Evolutionary conservation across 2,888 invertebrate species (phyloP), one percentile per base, ranked within the genome.

Genomic region (Serripes groenlandicus): DNA sequence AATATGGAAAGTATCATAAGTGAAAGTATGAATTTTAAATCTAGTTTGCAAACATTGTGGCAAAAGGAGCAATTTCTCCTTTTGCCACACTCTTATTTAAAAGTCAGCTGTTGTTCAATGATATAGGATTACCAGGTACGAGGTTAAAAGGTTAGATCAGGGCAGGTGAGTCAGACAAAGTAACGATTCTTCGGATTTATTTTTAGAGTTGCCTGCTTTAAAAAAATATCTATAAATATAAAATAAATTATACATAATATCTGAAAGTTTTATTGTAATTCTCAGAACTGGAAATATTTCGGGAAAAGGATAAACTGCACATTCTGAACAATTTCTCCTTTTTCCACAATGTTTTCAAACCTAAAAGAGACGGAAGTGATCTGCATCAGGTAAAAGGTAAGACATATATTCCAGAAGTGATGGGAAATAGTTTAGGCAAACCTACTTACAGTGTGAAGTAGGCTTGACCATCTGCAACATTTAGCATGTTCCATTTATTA

Each of bases 261-360:
- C 7, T 42, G 42, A 15, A 42, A 11, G 7, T 42, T 42, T 42
- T 15, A 11, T 11, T 42, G 42, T 11, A 42, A 42, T 7, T 18
- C 18, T 42, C 18, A 42, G 42, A 42, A 42, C 15, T 42, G 42
- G 15, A 42, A 56, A 56, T n/a, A 56, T 56, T 56, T 15, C 7
- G 56, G 56, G 56, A 56, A 56, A 56, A 56, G 56, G 56, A 56
- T 9, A 56, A 56, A 56, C 5, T 56, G 56, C 56, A 15, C 11
- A n/a, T 56, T 7, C 9, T n/a, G 11, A 56, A n/a, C 56, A 56
- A 15, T 56, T 56, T 56, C 23, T 56, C 56, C 56, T 56, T 56
- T 56, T 56, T n/a, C 56, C 56, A 56, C 56, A 56, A 56, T 56
- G 56, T 56, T 42, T 42, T 42, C 42, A 11, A 42, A 11, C 7